Percentiles rank a stretch among this genome's conserved stretches.
Conservation (phyloP, 1,140 invertebrate genomes). For the Wiebesia pumilae region DNA sequence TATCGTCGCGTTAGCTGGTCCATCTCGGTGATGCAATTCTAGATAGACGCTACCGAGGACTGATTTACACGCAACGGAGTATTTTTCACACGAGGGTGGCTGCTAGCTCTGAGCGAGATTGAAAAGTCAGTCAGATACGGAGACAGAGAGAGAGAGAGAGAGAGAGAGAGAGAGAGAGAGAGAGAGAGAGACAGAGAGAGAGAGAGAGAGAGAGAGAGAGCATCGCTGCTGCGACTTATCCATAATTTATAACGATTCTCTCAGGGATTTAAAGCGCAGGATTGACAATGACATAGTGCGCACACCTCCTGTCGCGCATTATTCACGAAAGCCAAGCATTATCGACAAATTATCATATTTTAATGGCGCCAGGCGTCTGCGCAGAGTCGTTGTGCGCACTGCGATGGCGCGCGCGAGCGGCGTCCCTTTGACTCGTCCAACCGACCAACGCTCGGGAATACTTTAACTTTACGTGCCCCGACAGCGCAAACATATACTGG, state of each 20-base stretch:
- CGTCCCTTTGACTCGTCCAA: not conserved
- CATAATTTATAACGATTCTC: conserved; percentile 35
- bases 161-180: not conserved
- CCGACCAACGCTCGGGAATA: no score
- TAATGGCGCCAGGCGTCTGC: conserved; percentile 36
- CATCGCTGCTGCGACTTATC: not conserved
- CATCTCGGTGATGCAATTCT: not conserved
- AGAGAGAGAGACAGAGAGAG: not conserved
- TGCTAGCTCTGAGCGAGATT: not conserved
- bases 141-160: not conserved
- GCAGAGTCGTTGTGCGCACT: not conserved
- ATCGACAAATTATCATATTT: conserved; percentile 45
- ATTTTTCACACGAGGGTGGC: not conserved
- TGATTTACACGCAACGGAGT: not conserved
- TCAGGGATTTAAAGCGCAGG: not conserved
- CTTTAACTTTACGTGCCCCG: no score
- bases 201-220: not conserved
- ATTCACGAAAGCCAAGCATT: conserved; percentile 25
- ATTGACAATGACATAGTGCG: conserved; percentile 38
- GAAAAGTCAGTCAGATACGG: not conserved
- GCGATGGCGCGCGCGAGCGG: not conserved
- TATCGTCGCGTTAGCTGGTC: not conserved
- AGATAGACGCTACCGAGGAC: not conserved
- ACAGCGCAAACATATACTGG: no score
- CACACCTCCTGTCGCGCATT: conserved; percentile 29